Evolutionary conservation across 2,797 vertebrate genomes (phyloP).

Genomic region (Danio aesculapii): DNA sequence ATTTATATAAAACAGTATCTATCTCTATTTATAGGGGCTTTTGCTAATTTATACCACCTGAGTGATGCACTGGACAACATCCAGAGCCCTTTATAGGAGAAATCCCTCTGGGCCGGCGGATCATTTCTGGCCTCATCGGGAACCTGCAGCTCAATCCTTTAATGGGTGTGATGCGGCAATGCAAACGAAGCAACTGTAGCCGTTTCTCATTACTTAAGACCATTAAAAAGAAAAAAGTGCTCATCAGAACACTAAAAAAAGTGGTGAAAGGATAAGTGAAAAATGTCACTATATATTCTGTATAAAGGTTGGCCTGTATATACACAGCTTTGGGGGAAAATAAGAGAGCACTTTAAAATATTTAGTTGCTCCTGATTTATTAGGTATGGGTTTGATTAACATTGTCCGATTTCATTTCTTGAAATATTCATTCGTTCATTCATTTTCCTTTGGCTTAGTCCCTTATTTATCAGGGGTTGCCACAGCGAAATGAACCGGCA

Average conservation of each 20-base stretch:
- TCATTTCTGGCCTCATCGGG: slow-evolving; percentile 29
- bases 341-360: too few relatives aligned
- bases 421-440: too few relatives aligned
- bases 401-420: too few relatives aligned
- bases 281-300: too few relatives aligned
- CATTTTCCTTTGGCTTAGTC: too few relatives aligned
- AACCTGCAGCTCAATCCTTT: slow-evolving; percentile 54
- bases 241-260: background rate
- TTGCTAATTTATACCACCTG: slow-evolving; percentile 21
- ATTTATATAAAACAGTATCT: background rate
- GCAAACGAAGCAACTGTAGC: slow-evolving; percentile 26
- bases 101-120: slow-evolving; percentile 1
- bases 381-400: too few relatives aligned
- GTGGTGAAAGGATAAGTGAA: too few relatives aligned
- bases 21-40: slow-evolving; percentile 32
- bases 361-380: too few relatives aligned
- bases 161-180: slow-evolving; percentile 48
- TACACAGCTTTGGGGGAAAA: too few relatives aligned
- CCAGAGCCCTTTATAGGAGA: slow-evolving; percentile 33
- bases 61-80: slow-evolving; percentile 35
- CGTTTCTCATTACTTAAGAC: slow-evolving; percentile 46
- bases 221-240: slow-evolving; percentile 25
- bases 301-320: background rate
- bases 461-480: too few relatives aligned
- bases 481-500: too few relatives aligned